A percentile compares a stretch with the other conserved stretches of the same genome.
These are phyloP conservation scores for human DNA, from an alignment of 2,113 vertebrate genomes.

Conservation along the genomic window GRCh38 chr3:57877001-57877500, in stretches of 20 bases:
- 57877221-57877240: neutral
- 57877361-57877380: constrained; percentile 22
- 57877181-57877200: neutral
- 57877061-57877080: neutral
- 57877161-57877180: neutral
- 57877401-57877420: constrained; percentile 33
- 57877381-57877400: constrained; percentile 19
- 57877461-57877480: constrained; percentile 1
- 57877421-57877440: neutral
- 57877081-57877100: neutral
- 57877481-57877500: neutral
- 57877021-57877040: constrained; percentile 9
- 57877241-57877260: neutral
- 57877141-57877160: neutral
- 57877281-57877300: constrained; percentile 59
- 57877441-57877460: constrained; percentile 26
- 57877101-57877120: neutral
- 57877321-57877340: constrained; percentile 42
- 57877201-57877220: neutral
- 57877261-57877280: constrained; percentile 43
- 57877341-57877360: constrained; percentile 20
- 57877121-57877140: neutral
- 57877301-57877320: neutral
- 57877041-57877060: neutral
- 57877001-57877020: neutral